Base-by-base conservation (phyloP, 2,113 vertebrate genomes). In the Apodemus speciosus region DNA sequence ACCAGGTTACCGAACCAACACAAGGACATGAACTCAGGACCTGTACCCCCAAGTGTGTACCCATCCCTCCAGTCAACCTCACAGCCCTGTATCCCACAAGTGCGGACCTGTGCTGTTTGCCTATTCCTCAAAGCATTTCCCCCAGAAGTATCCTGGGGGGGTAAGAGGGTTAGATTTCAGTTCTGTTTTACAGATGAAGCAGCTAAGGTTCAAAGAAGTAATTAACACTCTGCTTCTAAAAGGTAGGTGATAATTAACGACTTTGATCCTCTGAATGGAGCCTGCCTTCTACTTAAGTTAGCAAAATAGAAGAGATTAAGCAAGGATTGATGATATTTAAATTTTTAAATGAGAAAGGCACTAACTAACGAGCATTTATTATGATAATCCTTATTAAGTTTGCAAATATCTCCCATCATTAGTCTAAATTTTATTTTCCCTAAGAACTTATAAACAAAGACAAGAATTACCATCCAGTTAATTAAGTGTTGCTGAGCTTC, bases 191-290 rank as follows among this genome's bases (percentile, higher is more conserved):
- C 53, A 94, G 85, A 94, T 81, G 66, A 92, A 83, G 66, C 60
- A 90, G 11, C 58, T 93, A 80, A 53, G 35, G 32, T 94, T 96
- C 92, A 96, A 92, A 96, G 72, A 93, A 85, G 43, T 58, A 95
- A 93, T 95, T 94, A 92, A 95, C 93, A 93, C 77, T 86, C 91
- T 93, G 69, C 85, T 95, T 93, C 81, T 90, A 90, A 94, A 93
- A 93, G 73, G 30, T 85, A 88, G 76, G 90, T 8, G 77, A 95
- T 96, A 97, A 96, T 94, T 90, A 96, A 92, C 49, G 14, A 66
- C 32, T 96, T 94, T 93, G 71, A 94, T 90, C 46, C 64, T 72
- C 77, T 51, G 27, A 40, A 6, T 32, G 62, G 58, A 27, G 10
- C 53, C 27, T 90, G 56, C 77, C 60, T 75, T 43, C 49, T 85